Base-by-base conservation (phyloP, 2,113 vertebrate species). In the Pseudopodoces humilis region DNA sequence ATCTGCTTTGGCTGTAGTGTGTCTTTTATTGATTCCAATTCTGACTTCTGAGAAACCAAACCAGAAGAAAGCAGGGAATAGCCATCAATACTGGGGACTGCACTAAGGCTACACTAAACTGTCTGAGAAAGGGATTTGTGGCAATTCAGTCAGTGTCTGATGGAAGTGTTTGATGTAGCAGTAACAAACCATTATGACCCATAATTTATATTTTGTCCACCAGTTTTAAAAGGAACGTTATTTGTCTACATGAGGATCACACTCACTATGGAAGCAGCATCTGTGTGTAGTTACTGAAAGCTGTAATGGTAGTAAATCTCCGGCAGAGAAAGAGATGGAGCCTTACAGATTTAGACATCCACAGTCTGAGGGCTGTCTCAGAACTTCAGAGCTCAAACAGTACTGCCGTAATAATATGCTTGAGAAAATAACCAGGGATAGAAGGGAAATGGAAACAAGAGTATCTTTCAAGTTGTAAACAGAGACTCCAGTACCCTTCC, bases 241-340 rank as follows among this genome's bases (percentile, higher is more conserved):
- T 90, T 94, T 93, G 90, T 53, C 93, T 88, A 60, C 76, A 90
- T 68, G 41, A 92, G 87, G 59, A 84, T 94, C 92, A 88, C 90
- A 90, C 90, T 88, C 69, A 64, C 77, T 88, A 56, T 70, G 83
- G 91, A 86, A 88, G 37, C 69, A 93, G 69, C 93, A 97, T 95
- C 88, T 94, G 90, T 75, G 83, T 58, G 69, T 43, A 94, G 92
- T 95, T 96, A 96, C 86, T 82, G 88, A 83, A 71, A 82, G 79
- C 90, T 76, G 72, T 60, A 90, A 84, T 21, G 49, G 90, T 64
- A 90, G 88, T 94, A 97, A 83, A 97, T 95, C 88, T 96, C 62
- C 76, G 92, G 72, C 60, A 68, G 59, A 94, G 91, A 94, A 89
- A 84, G 79, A 83, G 83, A 37, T 1, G 3, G 30, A 85, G 74